A percentile compares a stretch with the other conserved stretches of the same genome.
Conservation (phyloP, 2,888 invertebrate species). For the Mythimna impura region DNA sequence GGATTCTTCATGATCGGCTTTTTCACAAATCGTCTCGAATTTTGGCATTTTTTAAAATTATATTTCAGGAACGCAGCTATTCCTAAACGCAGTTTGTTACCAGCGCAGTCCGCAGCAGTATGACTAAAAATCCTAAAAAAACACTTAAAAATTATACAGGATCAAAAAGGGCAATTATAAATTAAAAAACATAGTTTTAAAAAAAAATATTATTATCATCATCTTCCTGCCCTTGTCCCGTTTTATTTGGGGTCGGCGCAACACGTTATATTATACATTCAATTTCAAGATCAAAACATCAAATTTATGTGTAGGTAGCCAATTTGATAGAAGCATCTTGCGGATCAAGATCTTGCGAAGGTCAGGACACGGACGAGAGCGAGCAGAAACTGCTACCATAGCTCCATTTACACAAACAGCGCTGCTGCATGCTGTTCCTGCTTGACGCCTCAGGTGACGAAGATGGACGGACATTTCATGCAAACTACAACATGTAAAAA, state of each 20-base stretch:
- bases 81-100: constrained; percentile 45
- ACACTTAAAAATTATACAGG: constrained; percentile 15
- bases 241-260: no score
- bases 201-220: constrained; percentile 6
- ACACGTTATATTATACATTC: neutral
- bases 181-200: constrained; percentile 21
- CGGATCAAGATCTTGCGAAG: constrained; percentile 8
- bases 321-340: constrained; percentile 12
- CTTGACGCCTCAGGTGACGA: neutral
- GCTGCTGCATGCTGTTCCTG: constrained; percentile 3
- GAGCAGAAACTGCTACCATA: neutral
- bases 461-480: constrained; percentile 13
- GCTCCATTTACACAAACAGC: constrained; percentile 11
- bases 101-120: constrained; percentile 12
- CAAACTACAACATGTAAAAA: constrained; percentile 22
- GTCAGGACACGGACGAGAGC: neutral
- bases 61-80: neutral
- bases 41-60: neutral
- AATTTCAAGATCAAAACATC: constrained; percentile 13
- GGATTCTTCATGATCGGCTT: neutral
- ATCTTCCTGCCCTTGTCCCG: no score
- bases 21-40: neutral
- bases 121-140: constrained; percentile 17
- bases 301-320: neutral
- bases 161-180: constrained; percentile 12